Evolutionary conservation across 2,113 vertebrate species (phyloP).

Genomic region (Callaeas wilsoni): DNA sequence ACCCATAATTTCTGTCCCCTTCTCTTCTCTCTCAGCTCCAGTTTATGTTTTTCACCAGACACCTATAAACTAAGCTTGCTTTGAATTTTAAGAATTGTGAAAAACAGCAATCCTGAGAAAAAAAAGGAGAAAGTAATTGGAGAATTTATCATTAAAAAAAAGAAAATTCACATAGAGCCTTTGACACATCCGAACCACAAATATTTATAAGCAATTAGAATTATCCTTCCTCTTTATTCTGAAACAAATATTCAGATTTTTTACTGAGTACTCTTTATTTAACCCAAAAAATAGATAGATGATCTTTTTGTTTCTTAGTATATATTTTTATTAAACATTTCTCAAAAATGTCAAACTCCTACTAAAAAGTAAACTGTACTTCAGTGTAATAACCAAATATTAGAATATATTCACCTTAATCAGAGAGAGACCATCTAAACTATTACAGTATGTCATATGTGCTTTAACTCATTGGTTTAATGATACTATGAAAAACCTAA

Average conservation of each 20-base stretch:
- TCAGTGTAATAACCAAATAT: neutral
- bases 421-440: neutral
- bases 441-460: neutral
- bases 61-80: neutral
- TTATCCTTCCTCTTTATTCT: neutral
- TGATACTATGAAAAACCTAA: neutral
- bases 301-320: neutral
- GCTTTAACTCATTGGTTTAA: neutral
- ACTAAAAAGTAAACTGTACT: neutral
- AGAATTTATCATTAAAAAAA: neutral
- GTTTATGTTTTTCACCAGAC: neutral
- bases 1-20: neutral
- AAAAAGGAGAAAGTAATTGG: neutral
- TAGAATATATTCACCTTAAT: neutral
- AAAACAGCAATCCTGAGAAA: neutral
- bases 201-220: neutral
- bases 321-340: neutral
- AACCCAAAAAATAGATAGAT: fast-evolving
- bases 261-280: neutral
- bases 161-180: fast-evolving
- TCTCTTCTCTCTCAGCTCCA: neutral
- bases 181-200: neutral
- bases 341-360: neutral
- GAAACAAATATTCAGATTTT: neutral
- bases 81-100: neutral